Evolutionary conservation across 2,113 vertebrate species (phyloP), one percentile per base, ranked within the genome.

Genomic region (Pseudonaja textilis): DNA sequence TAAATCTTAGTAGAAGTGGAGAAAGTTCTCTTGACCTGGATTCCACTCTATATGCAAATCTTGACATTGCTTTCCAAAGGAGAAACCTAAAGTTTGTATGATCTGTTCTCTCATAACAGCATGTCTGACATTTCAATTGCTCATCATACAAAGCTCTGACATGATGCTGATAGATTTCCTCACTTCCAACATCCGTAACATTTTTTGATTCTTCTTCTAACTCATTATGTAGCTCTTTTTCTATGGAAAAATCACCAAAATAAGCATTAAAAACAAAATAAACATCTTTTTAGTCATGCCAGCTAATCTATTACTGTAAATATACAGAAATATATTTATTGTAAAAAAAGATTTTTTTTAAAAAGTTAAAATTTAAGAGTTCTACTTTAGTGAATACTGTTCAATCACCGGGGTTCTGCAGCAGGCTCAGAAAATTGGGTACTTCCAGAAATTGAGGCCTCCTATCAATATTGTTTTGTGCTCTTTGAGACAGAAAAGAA

Each of bases 1-100:
- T 98, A 95, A 99, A 99, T 87, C 98, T 97, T 92, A 99, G 97
- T 92, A 99, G 98, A 94, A 99, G 98, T 0, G 99, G 99, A 3
- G 98, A 99, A 92, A 99, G 98, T 39, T 99, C 98, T 59, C 99
- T 97, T 1, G 98, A 99, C 10, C 98, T 98, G 0, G 99, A 98
- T 39, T 99, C 99, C 89, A 99, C 98, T 90, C 98, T 96, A 34
- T 99, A 99, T 0, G 99, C 98, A 88, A 99, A 98, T 94, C 97
- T 98, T 50, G 97, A 96, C 98, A 99, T 98, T 92, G 98, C 97
- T 88, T 97, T 98, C 99, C 99, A 99, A 87, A 99, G 97, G 5
- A 99, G 96, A 94, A 98, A 97, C 9, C 99, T 98, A 94, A 99
- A 99, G 97, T 99, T 99, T 56, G 98, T 97, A 87, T 99, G 98